Evolutionary conservation across 1,140 invertebrate genomes (phyloP).

Genomic region (Bombus consobrinus): DNA sequence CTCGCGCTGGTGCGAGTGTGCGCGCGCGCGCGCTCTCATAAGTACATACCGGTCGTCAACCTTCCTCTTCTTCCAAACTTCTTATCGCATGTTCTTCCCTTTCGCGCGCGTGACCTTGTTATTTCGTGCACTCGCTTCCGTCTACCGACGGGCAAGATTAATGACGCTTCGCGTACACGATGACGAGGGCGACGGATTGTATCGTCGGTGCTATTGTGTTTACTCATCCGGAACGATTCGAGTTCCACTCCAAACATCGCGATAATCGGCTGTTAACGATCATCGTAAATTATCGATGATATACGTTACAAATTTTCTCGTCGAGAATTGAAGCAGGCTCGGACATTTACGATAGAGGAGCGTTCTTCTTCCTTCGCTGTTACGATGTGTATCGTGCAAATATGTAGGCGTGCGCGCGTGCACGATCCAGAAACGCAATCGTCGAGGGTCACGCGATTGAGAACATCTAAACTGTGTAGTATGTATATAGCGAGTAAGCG

Average conservation of each 20-base stretch:
- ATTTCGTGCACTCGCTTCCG: constrained; percentile 5
- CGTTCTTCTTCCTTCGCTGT: not conserved
- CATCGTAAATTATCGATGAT: not conserved
- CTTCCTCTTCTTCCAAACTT: constrained; percentile 19
- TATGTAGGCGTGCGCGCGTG: not conserved
- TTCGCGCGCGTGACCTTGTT: not conserved
- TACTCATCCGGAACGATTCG: not conserved
- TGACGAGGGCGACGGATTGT: too few species aligned
- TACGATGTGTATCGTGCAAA: not conserved
- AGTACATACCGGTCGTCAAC: constrained; percentile 22
- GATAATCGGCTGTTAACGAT: not conserved
- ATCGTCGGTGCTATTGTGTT: not conserved
- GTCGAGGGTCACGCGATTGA: constrained; percentile 33
- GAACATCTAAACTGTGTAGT: constrained; percentile 45
- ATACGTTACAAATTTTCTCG: not conserved
- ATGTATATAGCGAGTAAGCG: constrained; percentile 37
- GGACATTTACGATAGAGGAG: too few species aligned
- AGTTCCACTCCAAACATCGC: not conserved
- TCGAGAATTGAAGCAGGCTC: not conserved
- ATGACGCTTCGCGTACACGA: not conserved
- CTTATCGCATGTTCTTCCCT: not conserved
- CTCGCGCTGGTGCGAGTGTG: not conserved
- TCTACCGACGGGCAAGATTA: not conserved
- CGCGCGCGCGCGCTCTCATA: not conserved
- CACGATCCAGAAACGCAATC: constrained; percentile 17